Conservation (phyloP, 1,140 invertebrate genomes). For the Hyles euphorbiae region DNA sequence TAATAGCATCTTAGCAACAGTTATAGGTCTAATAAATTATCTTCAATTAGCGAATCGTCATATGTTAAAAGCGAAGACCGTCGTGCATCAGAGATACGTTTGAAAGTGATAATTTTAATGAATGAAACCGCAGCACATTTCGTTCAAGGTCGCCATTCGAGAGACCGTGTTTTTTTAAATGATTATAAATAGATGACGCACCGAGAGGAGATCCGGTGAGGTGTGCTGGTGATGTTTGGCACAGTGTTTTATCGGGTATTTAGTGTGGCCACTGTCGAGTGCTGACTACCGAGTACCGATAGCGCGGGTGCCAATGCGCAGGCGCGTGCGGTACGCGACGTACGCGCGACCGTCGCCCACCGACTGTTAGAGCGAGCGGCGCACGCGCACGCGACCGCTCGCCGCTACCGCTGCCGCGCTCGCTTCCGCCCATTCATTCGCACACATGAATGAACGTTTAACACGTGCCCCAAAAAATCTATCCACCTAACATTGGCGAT, state of each 20-base stretch:
- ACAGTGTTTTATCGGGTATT: constrained; percentile 13
- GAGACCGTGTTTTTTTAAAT: constrained; percentile 20
- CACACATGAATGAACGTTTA: constrained; percentile 56
- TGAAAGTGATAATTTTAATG: constrained; percentile 33
- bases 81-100: constrained; percentile 21
- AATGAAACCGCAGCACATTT: constrained; percentile 30
- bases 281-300: constrained; percentile 15
- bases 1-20: constrained; percentile 31
- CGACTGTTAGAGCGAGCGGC: constrained; percentile 43
- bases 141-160: constrained; percentile 47
- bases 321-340: constrained; percentile 41
- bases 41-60: constrained; percentile 38
- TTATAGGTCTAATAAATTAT: constrained; percentile 40
- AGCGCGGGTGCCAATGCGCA: constrained; percentile 35
- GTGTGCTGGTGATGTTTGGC: constrained; percentile 20
- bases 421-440: constrained; percentile 45
- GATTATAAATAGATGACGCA: constrained; percentile 57
- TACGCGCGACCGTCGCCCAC: constrained; percentile 50
- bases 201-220: constrained; percentile 45
- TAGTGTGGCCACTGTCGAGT: constrained; percentile 5
- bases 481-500: constrained; percentile 18
- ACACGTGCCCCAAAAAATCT: constrained; percentile 55
- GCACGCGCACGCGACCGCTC: constrained; percentile 4
- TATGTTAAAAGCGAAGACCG: constrained; percentile 15
- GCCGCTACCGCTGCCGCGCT: no score